These are phyloP conservation scores for Epinephelus malabaricus DNA, from an alignment of 2,797 vertebrate genomes.

Conservation along the genomic window DNA sequence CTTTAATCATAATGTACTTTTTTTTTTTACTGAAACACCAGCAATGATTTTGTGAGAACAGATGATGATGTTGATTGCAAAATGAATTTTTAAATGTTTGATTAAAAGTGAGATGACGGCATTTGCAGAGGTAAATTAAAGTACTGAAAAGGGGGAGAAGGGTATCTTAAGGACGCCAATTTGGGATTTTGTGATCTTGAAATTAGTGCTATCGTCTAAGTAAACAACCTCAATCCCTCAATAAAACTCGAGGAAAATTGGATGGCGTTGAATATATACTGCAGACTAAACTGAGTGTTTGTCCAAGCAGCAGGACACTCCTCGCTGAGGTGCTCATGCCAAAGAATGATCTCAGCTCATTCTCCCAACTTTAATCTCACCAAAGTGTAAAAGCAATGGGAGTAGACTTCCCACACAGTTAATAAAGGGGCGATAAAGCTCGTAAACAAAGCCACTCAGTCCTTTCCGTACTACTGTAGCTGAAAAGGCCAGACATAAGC, in stretches of 20 bases:
- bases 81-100: conserved; percentile 9
- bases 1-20: conserved; percentile 10
- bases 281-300: conserved; percentile 39
- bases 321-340: conserved; percentile 50
- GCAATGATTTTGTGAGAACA: not conserved
- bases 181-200: not conserved
- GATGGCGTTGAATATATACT: conserved; percentile 24
- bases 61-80: not conserved
- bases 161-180: not conserved
- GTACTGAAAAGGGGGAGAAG: not conserved
- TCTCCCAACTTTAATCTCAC: conserved; percentile 72
- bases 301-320: conserved; percentile 39
- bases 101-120: not conserved
- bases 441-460: conserved; percentile 65
- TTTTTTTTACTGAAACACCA: conserved; percentile 3
- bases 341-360: conserved; percentile 67
- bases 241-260: conserved; percentile 13
- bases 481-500: conserved; percentile 75
- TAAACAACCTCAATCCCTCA: not conserved
- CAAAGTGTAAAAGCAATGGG: conserved; percentile 66
- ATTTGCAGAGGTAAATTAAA: not conserved
- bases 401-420: conserved; percentile 74
- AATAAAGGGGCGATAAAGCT: conserved; percentile 74
- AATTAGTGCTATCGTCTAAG: not conserved
- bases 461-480: conserved; percentile 68